Conservation (phyloP, 2,888 invertebrate species). For the Steinernema hermaphroditum region DNA sequence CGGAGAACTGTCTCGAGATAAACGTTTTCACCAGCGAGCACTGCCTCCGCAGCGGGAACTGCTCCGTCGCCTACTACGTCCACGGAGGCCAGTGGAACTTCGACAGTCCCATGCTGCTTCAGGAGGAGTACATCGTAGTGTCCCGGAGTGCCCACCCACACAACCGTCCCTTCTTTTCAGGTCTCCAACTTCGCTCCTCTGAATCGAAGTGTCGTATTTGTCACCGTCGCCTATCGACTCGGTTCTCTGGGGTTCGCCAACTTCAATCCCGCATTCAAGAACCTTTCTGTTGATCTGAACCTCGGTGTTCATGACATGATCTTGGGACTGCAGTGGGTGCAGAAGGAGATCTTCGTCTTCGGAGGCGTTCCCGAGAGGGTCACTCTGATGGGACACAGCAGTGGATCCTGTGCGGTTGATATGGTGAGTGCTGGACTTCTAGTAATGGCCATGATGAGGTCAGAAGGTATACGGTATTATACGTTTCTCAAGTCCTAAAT, state of each 20-base stretch:
- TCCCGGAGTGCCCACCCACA: background rate
- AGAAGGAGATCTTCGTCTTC: slow-evolving; percentile 11
- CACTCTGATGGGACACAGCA: slow-evolving; percentile 20
- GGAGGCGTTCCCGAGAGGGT: slow-evolving; percentile 4
- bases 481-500: too few relatives aligned
- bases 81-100: slow-evolving; percentile 14
- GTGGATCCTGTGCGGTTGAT: slow-evolving; percentile 5
- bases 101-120: slow-evolving; percentile 13
- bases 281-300: slow-evolving; percentile 28
- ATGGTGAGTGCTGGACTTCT: slow-evolving; percentile 4
- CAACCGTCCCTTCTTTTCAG: slow-evolving; percentile 14
- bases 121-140: slow-evolving; percentile 1
- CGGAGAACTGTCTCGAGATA: background rate
- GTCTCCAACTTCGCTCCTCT: slow-evolving; percentile 31
- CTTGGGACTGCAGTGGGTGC: background rate
- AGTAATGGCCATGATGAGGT: background rate
- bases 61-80: slow-evolving; percentile 6
- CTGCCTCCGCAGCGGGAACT: slow-evolving; percentile 4
- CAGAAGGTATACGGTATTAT: too few relatives aligned
- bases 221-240: slow-evolving; percentile 6
- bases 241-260: slow-evolving; percentile 3
- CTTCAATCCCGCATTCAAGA: slow-evolving; percentile 23
- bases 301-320: slow-evolving; percentile 1
- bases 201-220: slow-evolving; percentile 11
- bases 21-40: slow-evolving; percentile 21